Conservation (phyloP, 2,797 vertebrate genomes). For the Pyrocephalus nanus region DNA sequence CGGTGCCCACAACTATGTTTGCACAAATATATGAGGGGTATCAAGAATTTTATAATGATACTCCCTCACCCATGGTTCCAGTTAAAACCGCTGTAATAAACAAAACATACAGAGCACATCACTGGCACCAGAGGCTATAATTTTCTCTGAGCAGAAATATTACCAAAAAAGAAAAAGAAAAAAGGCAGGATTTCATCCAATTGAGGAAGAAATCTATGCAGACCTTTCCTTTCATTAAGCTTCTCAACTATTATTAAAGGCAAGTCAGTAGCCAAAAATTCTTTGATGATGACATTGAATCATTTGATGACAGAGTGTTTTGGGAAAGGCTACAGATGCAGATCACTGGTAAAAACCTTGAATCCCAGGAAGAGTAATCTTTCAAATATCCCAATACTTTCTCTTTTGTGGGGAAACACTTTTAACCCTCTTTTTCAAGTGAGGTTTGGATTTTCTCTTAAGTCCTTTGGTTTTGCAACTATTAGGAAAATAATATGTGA, state of each 20-base stretch:
- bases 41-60: conserved; percentile 78
- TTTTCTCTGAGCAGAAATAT: conserved; percentile 77
- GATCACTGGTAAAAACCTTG: conserved; percentile 53
- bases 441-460: not conserved
- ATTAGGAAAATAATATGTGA: conserved; percentile 40
- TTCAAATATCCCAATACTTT: conserved; percentile 66
- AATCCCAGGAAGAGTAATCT: conserved; percentile 53
- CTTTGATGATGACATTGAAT: conserved; percentile 76
- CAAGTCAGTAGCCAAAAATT: conserved; percentile 75
- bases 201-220: conserved; percentile 73
- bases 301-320: conserved; percentile 67
- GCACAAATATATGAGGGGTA: conserved; percentile 66
- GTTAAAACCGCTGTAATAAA: conserved; percentile 76
- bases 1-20: conserved; percentile 61
- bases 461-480: not conserved
- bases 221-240: conserved; percentile 78
- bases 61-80: conserved; percentile 64
- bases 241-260: conserved; percentile 76
- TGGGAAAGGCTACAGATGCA: conserved; percentile 58
- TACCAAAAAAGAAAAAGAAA: conserved; percentile 52
- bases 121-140: conserved; percentile 76
- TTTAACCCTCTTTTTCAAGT: conserved; percentile 33
- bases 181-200: conserved; percentile 71
- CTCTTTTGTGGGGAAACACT: conserved; percentile 32
- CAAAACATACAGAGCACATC: conserved; percentile 76